These are phyloP conservation scores for Condylura cristata DNA, from an alignment of 2,113 vertebrate genomes.

Conservation along the genomic window DNA sequence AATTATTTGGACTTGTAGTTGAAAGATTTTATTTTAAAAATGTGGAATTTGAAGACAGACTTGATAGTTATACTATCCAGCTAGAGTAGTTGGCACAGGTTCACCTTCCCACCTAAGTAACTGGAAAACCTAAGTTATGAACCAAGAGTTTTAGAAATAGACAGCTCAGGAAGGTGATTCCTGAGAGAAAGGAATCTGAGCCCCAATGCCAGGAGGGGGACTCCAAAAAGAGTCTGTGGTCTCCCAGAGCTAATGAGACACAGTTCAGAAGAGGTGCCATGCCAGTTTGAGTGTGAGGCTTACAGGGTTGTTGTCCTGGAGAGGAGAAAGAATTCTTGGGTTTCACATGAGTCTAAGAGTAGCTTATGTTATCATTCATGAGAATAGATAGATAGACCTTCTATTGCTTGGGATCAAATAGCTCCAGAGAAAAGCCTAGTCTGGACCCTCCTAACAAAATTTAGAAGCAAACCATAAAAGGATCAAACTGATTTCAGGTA, in stretches of 20 bases:
- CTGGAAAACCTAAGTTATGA: neutral
- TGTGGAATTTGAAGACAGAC: constrained; percentile 23
- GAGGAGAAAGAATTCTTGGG: neutral
- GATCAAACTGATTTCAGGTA: neutral
- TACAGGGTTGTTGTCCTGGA: neutral
- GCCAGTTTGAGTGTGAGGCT: neutral
- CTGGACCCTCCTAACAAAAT: neutral
- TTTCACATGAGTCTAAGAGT: neutral
- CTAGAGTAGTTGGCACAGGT: neutral
- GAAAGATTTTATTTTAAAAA: constrained; percentile 18
- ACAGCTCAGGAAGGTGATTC: neutral
- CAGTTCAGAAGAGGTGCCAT: neutral
- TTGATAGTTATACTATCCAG: neutral
- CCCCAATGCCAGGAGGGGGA: no score
- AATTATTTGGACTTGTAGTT: neutral
- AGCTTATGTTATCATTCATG: neutral
- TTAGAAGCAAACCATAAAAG: neutral
- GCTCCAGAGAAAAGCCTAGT: neutral
- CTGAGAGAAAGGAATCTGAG: neutral
- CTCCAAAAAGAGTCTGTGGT: neutral
- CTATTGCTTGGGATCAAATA: neutral
- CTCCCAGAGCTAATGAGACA: neutral
- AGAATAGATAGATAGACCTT: neutral
- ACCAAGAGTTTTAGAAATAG: constrained; percentile 40
- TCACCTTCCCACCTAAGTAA: neutral